Evolutionary conservation across 2,888 invertebrate genomes (phyloP).

Genomic region (Dasysyrphus albostriatus): DNA sequence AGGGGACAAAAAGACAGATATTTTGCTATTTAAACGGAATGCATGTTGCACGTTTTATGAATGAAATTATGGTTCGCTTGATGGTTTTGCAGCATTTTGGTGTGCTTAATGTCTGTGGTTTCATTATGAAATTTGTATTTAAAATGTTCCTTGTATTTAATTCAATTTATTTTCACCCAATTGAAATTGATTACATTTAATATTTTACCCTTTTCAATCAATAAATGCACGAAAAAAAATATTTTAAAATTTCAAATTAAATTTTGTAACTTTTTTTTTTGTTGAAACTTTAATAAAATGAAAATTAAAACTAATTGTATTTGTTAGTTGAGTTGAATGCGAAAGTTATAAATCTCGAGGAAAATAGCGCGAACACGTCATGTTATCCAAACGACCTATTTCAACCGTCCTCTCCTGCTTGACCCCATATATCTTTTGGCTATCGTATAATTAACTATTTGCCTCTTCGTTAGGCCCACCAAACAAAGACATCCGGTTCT

Average conservation of each 20-base stretch:
- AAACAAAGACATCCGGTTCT: conserved; percentile 39
- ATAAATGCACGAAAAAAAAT: not conserved
- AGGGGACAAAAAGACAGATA: not conserved
- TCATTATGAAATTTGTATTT: not conserved
- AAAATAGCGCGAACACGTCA: conserved; percentile 1
- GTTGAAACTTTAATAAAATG: no score
- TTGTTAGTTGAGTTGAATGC: no score
- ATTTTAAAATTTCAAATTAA: no score
- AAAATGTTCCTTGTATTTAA: not conserved
- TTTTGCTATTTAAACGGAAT: not conserved
- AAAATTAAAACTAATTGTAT: no score
- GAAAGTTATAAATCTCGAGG: not conserved
- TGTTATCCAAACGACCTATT: not conserved
- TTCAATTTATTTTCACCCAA: conserved; percentile 9
- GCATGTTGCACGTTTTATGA: not conserved
- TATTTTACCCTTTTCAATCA: no score
- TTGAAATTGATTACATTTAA: no score
- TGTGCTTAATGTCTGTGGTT: conserved; percentile 2
- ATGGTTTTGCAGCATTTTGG: not conserved
- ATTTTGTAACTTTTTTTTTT: no score
- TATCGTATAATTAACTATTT: conserved; percentile 52
- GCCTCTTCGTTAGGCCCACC: conserved; percentile 3
- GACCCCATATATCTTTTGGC: not conserved
- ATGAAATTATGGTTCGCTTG: not conserved
- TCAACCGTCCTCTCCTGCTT: not conserved